A percentile compares a stretch with the other conserved stretches of the same genome.
Conservation (phyloP, 2,888 invertebrate species). For the Drosophila niveifrons region DNA sequence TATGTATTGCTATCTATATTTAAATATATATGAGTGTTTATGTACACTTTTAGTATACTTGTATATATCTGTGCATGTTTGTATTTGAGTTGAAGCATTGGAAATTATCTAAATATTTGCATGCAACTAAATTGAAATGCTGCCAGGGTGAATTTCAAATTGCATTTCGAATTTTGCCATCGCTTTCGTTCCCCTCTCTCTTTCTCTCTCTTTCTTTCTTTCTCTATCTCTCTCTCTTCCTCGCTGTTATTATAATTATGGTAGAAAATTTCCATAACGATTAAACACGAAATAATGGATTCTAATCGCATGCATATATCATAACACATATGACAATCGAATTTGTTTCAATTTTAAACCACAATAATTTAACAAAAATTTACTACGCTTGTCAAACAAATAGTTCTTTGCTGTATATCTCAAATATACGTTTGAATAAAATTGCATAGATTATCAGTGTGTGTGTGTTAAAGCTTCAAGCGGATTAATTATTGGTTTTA, state of each 20-base stretch:
- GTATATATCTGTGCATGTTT: conserved; percentile 32
- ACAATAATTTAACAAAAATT: conserved; percentile 7
- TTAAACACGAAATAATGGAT: conserved; percentile 20
- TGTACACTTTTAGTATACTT: background rate
- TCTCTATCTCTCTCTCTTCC: background rate
- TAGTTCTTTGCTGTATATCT: too few species aligned
- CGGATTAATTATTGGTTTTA: too few species aligned
- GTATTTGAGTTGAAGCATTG: conserved; percentile 53
- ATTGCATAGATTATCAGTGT: background rate
- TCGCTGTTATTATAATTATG: background rate
- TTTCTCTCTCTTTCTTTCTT: background rate
- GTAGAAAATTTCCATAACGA: conserved; percentile 29
- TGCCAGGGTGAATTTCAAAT: conserved; percentile 30
- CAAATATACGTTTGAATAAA: too few species aligned
- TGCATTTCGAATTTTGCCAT: conserved; percentile 24
- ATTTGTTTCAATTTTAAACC: conserved; percentile 14
- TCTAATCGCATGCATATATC: conserved; percentile 23
- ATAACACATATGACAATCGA: conserved; percentile 12
- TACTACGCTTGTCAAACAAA: conserved; percentile 4
- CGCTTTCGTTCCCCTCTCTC: too few species aligned
- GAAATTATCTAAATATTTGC: conserved; percentile 75
- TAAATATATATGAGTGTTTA: conserved; percentile 2
- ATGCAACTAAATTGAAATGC: conserved; percentile 75
- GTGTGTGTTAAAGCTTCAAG: too few species aligned
- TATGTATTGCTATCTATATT: conserved; percentile 14